These are phyloP conservation scores for Anguilla pacifica DNA, from an alignment of 2,797 vertebrate species.

Conservation along the genomic window DNA sequence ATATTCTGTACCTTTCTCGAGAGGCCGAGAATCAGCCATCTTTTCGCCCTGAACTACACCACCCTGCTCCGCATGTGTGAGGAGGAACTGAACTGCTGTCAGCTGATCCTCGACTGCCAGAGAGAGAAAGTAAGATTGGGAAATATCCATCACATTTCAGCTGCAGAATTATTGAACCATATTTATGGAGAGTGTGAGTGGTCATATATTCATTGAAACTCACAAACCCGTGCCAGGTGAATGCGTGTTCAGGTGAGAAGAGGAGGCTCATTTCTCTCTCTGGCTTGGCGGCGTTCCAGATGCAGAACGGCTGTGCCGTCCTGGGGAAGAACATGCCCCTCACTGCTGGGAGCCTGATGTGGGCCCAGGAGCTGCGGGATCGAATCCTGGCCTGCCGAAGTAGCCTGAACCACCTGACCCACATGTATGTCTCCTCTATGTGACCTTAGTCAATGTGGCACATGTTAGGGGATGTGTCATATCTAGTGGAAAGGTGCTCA, in stretches of 20 bases:
- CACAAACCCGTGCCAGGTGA: neutral
- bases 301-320: conserved; percentile 57
- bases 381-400: conserved; percentile 69
- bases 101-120: conserved; percentile 71
- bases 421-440: conserved; percentile 57
- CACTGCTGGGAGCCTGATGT: conserved; percentile 76
- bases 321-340: conserved; percentile 74
- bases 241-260: neutral
- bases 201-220: neutral
- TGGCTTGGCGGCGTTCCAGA: conserved; percentile 58
- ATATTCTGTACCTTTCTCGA: conserved; percentile 74
- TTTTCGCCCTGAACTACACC: conserved; percentile 71
- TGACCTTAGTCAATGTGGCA: neutral
- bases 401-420: conserved; percentile 65
- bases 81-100: conserved; percentile 71
- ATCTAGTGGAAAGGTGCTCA: neutral
- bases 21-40: conserved; percentile 66
- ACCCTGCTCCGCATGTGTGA: conserved; percentile 72
- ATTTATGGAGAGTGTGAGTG: neutral
- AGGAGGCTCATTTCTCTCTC: neutral
- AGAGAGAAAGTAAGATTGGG: conserved; percentile 63
- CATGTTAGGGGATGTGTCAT: neutral
- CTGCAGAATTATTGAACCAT: neutral
- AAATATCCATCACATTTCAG: neutral
- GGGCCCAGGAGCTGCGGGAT: conserved; percentile 71